phyloP scores from a whole-genome alignment of 1,140 invertebrate genomes.

The Zaprionus ornatus region DNA sequence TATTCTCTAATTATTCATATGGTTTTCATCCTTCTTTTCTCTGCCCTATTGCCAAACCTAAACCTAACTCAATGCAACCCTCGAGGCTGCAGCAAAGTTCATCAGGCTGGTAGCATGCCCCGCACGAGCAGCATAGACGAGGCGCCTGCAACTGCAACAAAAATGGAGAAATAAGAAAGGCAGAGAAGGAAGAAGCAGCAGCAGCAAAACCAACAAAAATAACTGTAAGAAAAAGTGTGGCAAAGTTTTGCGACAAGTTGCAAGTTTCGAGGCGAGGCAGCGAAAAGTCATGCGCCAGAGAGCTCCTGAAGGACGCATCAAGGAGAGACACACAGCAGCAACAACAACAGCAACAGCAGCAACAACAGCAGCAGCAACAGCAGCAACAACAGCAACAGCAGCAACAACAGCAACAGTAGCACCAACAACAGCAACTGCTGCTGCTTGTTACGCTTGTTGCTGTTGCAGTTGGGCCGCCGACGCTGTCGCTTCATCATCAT shows the following conservation, averaged over 20 bases:
- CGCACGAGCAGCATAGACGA: conserved; percentile 40
- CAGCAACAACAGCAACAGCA: conserved; percentile 45
- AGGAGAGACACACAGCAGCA: conserved; percentile 53
- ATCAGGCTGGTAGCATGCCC: not conserved
- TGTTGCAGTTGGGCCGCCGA: conserved; percentile 14
- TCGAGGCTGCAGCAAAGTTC: conserved; percentile 8
- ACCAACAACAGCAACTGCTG: conserved; percentile 47
- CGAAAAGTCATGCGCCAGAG: conserved; percentile 79
- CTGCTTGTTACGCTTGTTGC: conserved; percentile 26
- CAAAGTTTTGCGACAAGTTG: conserved; percentile 68
- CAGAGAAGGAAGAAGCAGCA: not conserved
- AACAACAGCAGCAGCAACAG: conserved; percentile 22
- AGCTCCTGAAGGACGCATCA: conserved; percentile 80
- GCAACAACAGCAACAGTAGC: too few species aligned
- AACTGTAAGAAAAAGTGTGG: conserved; percentile 58
- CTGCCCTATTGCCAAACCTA: too few species aligned
- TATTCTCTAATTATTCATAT: not conserved
- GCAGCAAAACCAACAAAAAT: conserved; percentile 7
- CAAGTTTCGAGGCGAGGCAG: conserved; percentile 53
- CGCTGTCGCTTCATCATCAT: conserved; percentile 17
- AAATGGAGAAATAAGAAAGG: conserved; percentile 7
- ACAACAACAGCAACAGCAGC: not conserved
- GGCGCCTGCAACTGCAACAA: conserved; percentile 27
- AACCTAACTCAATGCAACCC: not conserved
- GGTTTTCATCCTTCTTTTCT: not conserved